Base-by-base conservation (phyloP, 2,113 vertebrate genomes). In the Bufo bufo region DNA sequence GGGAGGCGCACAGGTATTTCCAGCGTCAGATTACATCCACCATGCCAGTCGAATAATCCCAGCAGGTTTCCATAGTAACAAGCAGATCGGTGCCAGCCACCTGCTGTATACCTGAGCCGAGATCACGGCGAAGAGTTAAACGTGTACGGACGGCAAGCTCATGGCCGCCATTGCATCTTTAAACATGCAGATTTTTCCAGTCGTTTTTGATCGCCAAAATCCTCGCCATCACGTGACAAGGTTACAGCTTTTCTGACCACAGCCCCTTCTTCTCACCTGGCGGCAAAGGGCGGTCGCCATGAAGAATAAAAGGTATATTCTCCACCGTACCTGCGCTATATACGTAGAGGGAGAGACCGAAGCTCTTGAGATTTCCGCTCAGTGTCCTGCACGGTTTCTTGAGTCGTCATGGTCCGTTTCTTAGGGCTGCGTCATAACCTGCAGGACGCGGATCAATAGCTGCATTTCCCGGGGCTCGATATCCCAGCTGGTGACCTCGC, bases 1-100 rank as follows among this genome's bases (percentile, higher is more conserved):
- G 9, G 78, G 85, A 59, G 85, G 63, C 61, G 86, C 52, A 20
- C 86, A 87, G 79, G 86, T 87, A 82, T 61, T 59, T 74, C 20
- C 78, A 56, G 69, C 14, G 43, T 17, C 33, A 71, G 86, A 82
- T 87, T 82, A 82, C 61, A 74, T 82, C 79, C 19, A 54, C 33
- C 45, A 45, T 13, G 33, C 54, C 56, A n/a, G 65, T 58, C 13
- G 83, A 14, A 88, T 88, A 88, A 88, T 83, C 87, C 56, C 58
- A n/a, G n/a, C 4, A 20, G 56, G 79, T 82, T 83, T 75, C 87
- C 56, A 83, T 77, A 77, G 80, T 59, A 82, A 83, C 87, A 45
- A 14, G 54, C 56, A 83, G 80, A 86, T 52, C 47, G 12, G 56
- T 63, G 84, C 69, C 54, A 52, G 7, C 77, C 47, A 71, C 71